A percentile compares a stretch with the other conserved stretches of the same genome.
Evolutionary conservation across 1,140 invertebrate genomes (phyloP).

Genomic region (Euwallacea similis): DNA sequence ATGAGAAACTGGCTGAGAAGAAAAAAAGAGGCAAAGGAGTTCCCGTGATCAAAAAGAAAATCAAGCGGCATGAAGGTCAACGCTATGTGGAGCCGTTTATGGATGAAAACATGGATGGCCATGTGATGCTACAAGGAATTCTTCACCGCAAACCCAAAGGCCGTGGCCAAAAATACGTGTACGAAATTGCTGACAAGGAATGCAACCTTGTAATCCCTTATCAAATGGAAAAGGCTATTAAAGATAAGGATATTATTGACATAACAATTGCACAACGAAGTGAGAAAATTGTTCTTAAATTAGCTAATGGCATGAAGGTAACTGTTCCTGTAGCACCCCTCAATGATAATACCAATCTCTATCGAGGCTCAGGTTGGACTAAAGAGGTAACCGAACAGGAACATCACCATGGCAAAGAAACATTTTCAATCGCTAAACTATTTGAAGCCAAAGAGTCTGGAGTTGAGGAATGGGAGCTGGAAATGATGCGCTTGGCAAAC

Average conservation of each 20-base stretch:
- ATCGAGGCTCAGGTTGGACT: conserved; percentile 64
- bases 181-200: conserved; percentile 69
- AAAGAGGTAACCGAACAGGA: conserved; percentile 64
- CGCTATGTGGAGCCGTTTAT: conserved; percentile 68
- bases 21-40: conserved; percentile 56
- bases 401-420: conserved; percentile 60
- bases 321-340: conserved; percentile 69
- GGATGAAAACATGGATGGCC: conserved; percentile 65
- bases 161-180: conserved; percentile 53
- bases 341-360: conserved; percentile 61
- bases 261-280: conserved; percentile 74
- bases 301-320: conserved; percentile 69
- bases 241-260: conserved; percentile 73
- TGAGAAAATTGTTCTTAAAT: conserved; percentile 70
- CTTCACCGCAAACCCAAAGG: conserved; percentile 58
- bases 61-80: conserved; percentile 64
- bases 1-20: conserved; percentile 52
- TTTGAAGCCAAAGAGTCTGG: conserved; percentile 76
- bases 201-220: conserved; percentile 75
- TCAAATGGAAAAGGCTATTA: conserved; percentile 72
- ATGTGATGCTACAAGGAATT: conserved; percentile 60
- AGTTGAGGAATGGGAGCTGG: conserved; percentile 60
- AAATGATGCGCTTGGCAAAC: conserved; percentile 51
- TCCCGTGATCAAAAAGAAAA: conserved; percentile 62
- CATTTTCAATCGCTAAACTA: conserved; percentile 66